A percentile compares a stretch with the other conserved stretches of the same genome.
Conservation (phyloP, 2,113 vertebrate species). For the Setophaga petechia region DNA sequence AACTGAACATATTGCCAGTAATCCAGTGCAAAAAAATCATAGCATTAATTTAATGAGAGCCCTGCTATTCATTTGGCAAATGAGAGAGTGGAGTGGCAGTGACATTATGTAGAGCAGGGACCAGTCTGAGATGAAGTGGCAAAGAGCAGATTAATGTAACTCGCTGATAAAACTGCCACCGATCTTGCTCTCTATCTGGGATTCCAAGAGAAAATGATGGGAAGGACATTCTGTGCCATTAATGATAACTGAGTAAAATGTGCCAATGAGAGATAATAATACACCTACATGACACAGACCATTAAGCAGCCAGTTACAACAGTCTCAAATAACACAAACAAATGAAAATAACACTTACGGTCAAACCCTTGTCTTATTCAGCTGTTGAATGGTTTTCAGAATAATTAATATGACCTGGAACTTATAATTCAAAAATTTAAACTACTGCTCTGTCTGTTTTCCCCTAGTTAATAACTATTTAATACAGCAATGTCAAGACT, state of each 20-base stretch:
- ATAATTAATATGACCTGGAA: conserved; percentile 50
- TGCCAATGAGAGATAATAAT: conserved; percentile 56
- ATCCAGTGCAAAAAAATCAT: not conserved
- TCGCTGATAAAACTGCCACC: conserved; percentile 55
- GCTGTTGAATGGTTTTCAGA: conserved; percentile 33
- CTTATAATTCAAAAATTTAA: conserved; percentile 38
- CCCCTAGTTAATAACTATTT: not conserved
- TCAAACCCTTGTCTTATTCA: conserved; percentile 57
- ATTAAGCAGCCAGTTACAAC: conserved; percentile 57
- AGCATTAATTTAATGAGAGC: not conserved
- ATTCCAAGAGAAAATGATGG: conserved; percentile 41
- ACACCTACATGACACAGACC: conserved; percentile 54
- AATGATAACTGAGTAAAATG: conserved; percentile 55
- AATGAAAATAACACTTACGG: conserved; percentile 41
- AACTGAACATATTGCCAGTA: not conserved
- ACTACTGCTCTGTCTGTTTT: not conserved
- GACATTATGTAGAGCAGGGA: conserved; percentile 51
- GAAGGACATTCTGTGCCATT: conserved; percentile 29
- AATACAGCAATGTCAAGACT: not conserved
- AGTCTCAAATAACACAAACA: conserved; percentile 35
- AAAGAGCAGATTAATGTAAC: conserved; percentile 48
- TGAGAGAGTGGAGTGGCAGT: conserved; percentile 47
- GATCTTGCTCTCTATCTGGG: conserved; percentile 21
- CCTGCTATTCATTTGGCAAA: conserved; percentile 29
- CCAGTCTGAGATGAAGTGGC: conserved; percentile 32